These are phyloP conservation scores for Ptilorrhoa leucosticta DNA, from an alignment of 2,113 vertebrate genomes.

Conservation along the genomic window DNA sequence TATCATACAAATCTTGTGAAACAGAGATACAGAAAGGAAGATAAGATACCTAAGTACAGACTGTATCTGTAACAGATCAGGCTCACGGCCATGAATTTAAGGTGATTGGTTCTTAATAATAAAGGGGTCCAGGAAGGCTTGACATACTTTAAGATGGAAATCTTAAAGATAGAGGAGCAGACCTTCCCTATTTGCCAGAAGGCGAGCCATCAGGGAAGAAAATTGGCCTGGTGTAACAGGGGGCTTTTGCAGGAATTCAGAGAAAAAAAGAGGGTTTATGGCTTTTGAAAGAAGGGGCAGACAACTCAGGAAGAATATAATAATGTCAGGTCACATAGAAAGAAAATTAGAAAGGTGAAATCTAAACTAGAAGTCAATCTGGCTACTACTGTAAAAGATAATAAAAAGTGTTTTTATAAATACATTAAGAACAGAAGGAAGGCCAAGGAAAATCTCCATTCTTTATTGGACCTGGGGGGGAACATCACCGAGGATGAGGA, in stretches of 20 bases:
- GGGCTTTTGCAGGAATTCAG: neutral
- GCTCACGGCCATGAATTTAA: neutral
- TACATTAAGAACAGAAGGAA: neutral
- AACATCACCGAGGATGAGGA: neutral
- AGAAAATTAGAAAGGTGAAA: neutral
- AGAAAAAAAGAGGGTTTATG: neutral
- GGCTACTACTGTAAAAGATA: neutral
- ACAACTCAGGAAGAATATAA: neutral
- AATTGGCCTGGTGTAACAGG: neutral
- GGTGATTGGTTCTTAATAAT: neutral
- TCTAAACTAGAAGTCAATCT: neutral
- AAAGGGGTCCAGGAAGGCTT: neutral
- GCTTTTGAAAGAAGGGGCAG: neutral
- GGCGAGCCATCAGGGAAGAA: rapidly evolving
- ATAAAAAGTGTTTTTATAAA: neutral
- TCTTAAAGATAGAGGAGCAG: neutral
- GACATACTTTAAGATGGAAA: neutral
- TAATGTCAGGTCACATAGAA: neutral
- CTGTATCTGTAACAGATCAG: neutral
- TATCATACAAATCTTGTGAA: neutral
- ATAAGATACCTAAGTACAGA: neutral
- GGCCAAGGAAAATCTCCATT: neutral
- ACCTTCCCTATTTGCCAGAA: neutral
- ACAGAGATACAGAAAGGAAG: neutral
- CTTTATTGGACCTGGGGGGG: neutral